Percentiles rank a stretch among this genome's conserved stretches.
Evolutionary conservation across 2,797 vertebrate species (phyloP).

Genomic region (Salmo trutta): DNA sequence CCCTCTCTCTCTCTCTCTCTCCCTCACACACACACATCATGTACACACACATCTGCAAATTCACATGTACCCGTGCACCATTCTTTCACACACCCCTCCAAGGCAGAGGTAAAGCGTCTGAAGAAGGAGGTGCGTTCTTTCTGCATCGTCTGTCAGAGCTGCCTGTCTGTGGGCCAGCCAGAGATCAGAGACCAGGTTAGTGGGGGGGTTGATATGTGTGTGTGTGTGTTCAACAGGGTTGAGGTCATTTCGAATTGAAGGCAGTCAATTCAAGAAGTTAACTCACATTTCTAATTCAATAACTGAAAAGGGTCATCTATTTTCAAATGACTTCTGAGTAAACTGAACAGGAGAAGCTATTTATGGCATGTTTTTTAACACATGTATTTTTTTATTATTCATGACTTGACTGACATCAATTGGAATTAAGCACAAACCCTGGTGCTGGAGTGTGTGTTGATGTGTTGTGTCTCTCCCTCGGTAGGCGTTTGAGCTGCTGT

Average conservation of each 20-base stretch:
- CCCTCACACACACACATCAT: neutral
- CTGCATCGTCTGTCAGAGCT: slow-evolving; percentile 78
- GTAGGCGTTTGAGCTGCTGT: slow-evolving; percentile 85
- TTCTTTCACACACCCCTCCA: slow-evolving; percentile 10
- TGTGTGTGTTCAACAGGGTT: slow-evolving; percentile 29
- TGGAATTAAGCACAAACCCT: neutral
- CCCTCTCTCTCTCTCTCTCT: neutral
- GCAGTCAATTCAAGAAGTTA: neutral
- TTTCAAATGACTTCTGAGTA: neutral
- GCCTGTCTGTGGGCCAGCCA: slow-evolving; percentile 70
- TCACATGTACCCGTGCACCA: neutral
- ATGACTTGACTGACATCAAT: neutral
- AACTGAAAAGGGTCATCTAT: neutral
- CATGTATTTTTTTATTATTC: too few species aligned
- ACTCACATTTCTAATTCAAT: neutral
- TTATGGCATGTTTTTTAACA: too few species aligned
- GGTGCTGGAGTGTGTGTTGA: neutral
- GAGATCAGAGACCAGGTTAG: slow-evolving; percentile 79
- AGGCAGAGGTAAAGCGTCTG: slow-evolving; percentile 74
- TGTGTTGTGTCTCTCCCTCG: neutral
- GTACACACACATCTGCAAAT: neutral
- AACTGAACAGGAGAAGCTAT: neutral
- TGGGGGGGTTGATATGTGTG: neutral
- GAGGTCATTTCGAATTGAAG: neutral
- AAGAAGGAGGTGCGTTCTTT: slow-evolving; percentile 71